Evolutionary conservation across 2,888 invertebrate species (phyloP), one percentile per base, ranked within the genome.

Genomic region (Elegia similella): DNA sequence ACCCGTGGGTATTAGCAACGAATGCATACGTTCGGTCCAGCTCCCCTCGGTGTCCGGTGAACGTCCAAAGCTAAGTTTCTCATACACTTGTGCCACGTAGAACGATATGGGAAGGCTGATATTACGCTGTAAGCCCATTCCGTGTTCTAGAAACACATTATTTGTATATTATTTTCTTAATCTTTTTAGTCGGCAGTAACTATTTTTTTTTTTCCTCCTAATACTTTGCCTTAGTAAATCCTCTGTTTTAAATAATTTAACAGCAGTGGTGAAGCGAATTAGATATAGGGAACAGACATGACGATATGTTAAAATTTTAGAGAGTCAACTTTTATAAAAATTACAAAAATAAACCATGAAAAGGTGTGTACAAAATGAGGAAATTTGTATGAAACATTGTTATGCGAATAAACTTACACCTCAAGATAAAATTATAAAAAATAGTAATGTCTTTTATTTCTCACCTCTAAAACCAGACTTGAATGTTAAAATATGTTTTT

Each of bases 361-460:
- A 88, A 86, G 90, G 89, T 91, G 90, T 90, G 90, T 90, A 91
- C 89, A 90, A 91, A 89, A 89, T 83, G 88, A 88, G 86, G 88
- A 88, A 86, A 90, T 91, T 91, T 91, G 91, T 91, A 91, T 91
- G 89, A 90, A 88, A 90, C 84, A 89, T 90, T 91, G 91, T 91
- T 91, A 91, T 88, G 91, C 90, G 89, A 90, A 90, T 91, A 91
- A 91, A 90, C 90, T 89, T 91, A 91, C 90, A 91, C 91, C 91
- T 89, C 90, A 88, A 88, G 82, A 88, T 89, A 89, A 90, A 87
- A 88, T 84, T 86, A 84, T 78, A 85, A 80, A 85, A 85, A 79
- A 74, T 75, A 74, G 67, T 71, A 6, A 64, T 70, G 86, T 78
- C 80, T 89, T 91, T 90, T 81, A 86, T 87, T 88, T 84, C 15